Base-by-base conservation (phyloP, 2,888 invertebrate genomes). In the Hymenopus coronatus region DNA sequence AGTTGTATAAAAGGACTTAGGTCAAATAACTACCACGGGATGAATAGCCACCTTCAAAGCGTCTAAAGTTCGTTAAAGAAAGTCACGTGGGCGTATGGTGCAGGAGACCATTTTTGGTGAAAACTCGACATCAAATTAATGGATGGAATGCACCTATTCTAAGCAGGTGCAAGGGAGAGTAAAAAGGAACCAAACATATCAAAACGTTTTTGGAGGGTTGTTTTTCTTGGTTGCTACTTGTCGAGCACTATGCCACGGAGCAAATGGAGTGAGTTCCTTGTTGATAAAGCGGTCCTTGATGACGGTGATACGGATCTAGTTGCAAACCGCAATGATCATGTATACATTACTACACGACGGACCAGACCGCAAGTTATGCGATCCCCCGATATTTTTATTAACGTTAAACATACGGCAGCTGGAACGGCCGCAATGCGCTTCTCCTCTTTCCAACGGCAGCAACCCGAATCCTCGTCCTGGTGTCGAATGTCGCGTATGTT, bases 321-420 rank as follows among this genome's bases (percentile, higher is more conserved):
- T 84, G 84, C 84, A 28, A 28, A 84, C 87, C 87, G 82, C 87
- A 87, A 33, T 87, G 87, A 40, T 87, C 87, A 82, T 87, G 87
- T 87, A 87, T 87, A 28, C 87, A 87, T 87, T 87, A 87, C 87
- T 70, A 70, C 54, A 70, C 54, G 54, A 70, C 54, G 54, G 54
- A 87, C 33, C 82, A 87, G 87, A 87, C 87, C 87, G 82, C 87
- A 70, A 82, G 87, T 87, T 82, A 87, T 82, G 33, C 33, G 87
- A 87, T 87, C 87, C 81, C 40, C 30, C 82, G 82, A 87, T 87
- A 87, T 87, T 87, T 87, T 87, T 87, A 87, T 87, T 87, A 87
- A 87, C 87, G 82, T 87, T 87, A 87, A 87, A 87, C 82, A 87
- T 70, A 70, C 54, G 54, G 54, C 54, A 70, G 54, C 54, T 70